Base-by-base conservation (phyloP, 2,113 vertebrate species). In the Callithrix jacchus region DNA sequence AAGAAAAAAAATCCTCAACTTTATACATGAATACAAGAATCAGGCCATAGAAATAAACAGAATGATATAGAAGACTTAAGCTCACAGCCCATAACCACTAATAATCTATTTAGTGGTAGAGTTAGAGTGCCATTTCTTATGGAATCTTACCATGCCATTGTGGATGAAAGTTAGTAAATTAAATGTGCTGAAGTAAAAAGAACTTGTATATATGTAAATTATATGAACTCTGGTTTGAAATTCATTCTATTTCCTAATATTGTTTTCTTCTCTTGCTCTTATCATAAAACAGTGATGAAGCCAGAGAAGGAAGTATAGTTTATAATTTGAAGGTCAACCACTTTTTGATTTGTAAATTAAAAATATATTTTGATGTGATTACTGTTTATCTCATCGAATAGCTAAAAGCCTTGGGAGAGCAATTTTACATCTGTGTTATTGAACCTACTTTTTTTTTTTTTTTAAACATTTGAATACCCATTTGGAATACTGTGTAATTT, bases 341-440 rank as follows among this genome's bases (percentile, higher is more conserved):
- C 17, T 21, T 76, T 96, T 89, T 89, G 52, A 87, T 90, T 91
- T 87, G 94, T 74, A 87, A 77, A 84, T 90, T 87, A 64, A 97
- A 93, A 71, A 58, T 91, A 58, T 86, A 66, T 89, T 95, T 97
- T 95, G 45, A 70, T 87, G 49, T 94, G 68, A 82, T 93, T 42
- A 87, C 68, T 96, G 10, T 87, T 89, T 70, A 49, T 97, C 47
- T 96, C 81, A 88, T 93, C 71, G 71, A 94, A 85, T 47, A 91
- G n/a, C 81, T 95, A 74, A 89, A 85, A 91, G 49, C 56, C 61
- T 85, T 91, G 64, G 84, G 37, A 96, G 79, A 85, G 14, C 82
- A 94, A 83, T 91, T 95, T 95, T 91, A 64, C 32, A 56, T 92
- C 45, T 93, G 27, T 91, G 47, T 85, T 96, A 85, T 91, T 94